Evolutionary conservation across 2,113 vertebrate genomes (phyloP).

Genomic region (Pavo muticus): DNA sequence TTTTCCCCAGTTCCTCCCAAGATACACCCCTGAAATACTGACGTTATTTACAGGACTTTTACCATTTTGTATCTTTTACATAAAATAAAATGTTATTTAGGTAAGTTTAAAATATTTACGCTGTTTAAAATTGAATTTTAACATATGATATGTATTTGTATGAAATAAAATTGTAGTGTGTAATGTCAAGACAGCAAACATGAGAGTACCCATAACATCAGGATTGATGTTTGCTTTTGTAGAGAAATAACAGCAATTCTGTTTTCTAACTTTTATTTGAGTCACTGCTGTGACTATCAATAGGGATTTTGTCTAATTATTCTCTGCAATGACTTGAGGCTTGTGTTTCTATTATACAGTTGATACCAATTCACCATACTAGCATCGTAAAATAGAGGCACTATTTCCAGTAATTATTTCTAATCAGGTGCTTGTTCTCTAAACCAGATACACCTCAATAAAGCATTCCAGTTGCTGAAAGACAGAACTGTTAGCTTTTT

Average conservation of each 20-base stretch:
- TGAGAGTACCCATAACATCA: not conserved
- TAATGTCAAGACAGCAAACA: not conserved
- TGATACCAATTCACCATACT: not conserved
- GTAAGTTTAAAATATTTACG: not conserved
- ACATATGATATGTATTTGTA: not conserved
- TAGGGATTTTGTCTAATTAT: slow-evolving; percentile 24
- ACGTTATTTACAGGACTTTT: not conserved
- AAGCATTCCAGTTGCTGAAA: not conserved
- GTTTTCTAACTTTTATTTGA: not conserved
- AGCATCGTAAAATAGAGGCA: not conserved
- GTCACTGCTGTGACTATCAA: not conserved
- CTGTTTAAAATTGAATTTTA: not conserved
- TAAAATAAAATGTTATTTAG: slow-evolving; percentile 1
- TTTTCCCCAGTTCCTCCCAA: not conserved
- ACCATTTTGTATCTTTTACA: not conserved
- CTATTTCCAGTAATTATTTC: slow-evolving; percentile 12
- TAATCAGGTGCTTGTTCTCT: not conserved
- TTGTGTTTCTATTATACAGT: not conserved
- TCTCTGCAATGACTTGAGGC: not conserved
- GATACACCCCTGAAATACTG: not conserved
- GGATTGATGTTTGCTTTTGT: not conserved
- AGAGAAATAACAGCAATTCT: not conserved
- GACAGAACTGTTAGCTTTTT: not conserved
- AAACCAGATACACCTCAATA: not conserved
- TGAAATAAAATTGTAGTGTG: not conserved